A percentile compares a stretch with the other conserved stretches of the same genome.
phyloP scores from a whole-genome alignment of 2,113 vertebrate genomes.

The Cyphomyrus plagiostoma region DNA sequence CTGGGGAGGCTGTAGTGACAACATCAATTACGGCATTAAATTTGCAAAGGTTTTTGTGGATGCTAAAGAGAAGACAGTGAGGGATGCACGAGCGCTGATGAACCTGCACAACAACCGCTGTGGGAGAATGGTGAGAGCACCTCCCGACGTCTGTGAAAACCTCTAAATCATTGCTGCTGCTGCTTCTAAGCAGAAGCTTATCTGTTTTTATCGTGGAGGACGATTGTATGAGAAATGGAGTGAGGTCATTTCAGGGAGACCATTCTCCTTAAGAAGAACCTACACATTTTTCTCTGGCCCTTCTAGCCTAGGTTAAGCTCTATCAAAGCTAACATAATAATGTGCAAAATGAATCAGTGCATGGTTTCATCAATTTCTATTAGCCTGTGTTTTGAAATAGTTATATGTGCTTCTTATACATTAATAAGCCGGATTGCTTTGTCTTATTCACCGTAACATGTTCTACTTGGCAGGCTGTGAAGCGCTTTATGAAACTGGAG shows the following conservation, averaged over 20 bases:
- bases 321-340: neutral
- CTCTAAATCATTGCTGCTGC: neutral
- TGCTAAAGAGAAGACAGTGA: slow-evolving; percentile 87
- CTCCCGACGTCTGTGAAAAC: neutral
- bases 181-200: neutral
- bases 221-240: neutral
- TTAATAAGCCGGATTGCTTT: neutral
- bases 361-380: neutral
- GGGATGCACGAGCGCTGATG: slow-evolving; percentile 93
- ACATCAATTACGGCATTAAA: slow-evolving; percentile 90
- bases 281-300: neutral
- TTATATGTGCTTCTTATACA: slow-evolving; percentile 8
- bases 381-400: neutral
- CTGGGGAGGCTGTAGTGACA: slow-evolving; percentile 97
- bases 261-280: neutral
- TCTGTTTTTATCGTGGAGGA: neutral
- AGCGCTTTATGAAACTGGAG: slow-evolving; percentile 92
- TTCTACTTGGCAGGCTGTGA: slow-evolving; percentile 72
- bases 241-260: neutral
- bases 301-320: neutral
- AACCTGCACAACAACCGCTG: slow-evolving; percentile 98
- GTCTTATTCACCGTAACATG: neutral
- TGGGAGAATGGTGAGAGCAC: slow-evolving; percentile 79
- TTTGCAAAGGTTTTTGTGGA: slow-evolving; percentile 95
- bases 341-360: neutral